phyloP scores from a whole-genome alignment of 1,140 invertebrate species.

The Trichonephila clavipes region DNA sequence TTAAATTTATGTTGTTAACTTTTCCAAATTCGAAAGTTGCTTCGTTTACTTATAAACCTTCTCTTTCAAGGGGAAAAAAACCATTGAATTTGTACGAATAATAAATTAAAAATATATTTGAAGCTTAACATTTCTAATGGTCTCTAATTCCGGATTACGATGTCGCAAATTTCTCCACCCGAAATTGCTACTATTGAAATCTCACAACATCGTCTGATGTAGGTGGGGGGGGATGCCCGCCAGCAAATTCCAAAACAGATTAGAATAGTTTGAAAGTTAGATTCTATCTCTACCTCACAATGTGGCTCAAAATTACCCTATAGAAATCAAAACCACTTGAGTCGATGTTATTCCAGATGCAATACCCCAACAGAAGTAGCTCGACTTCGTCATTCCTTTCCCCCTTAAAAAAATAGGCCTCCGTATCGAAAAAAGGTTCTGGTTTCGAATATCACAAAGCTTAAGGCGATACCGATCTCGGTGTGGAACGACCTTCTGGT shows the following conservation, averaged over 20 bases:
- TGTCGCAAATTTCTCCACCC: no score
- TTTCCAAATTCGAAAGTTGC: no score
- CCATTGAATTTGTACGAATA: no score
- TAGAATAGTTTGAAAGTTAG: neutral
- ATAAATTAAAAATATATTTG: no score
- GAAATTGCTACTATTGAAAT: no score
- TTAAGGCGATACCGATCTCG: neutral
- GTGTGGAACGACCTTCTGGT: neutral
- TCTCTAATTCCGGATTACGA: no score
- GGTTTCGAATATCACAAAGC: neutral
- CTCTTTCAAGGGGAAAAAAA: no score
- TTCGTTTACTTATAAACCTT: no score
- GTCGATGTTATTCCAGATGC: neutral
- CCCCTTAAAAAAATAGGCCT: neutral
- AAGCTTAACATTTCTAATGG: no score
- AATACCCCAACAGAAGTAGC: neutral
- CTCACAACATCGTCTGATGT: no score
- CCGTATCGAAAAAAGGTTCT: neutral
- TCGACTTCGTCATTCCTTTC: neutral
- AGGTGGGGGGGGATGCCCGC: no score
- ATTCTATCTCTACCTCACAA: neutral
- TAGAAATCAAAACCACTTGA: neutral
- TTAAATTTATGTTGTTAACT: no score
- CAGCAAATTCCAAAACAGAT: neutral
- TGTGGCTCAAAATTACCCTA: neutral